These are phyloP conservation scores for Campoplex nolae DNA, from an alignment of 2,888 invertebrate genomes.

Conservation along the genomic window DNA sequence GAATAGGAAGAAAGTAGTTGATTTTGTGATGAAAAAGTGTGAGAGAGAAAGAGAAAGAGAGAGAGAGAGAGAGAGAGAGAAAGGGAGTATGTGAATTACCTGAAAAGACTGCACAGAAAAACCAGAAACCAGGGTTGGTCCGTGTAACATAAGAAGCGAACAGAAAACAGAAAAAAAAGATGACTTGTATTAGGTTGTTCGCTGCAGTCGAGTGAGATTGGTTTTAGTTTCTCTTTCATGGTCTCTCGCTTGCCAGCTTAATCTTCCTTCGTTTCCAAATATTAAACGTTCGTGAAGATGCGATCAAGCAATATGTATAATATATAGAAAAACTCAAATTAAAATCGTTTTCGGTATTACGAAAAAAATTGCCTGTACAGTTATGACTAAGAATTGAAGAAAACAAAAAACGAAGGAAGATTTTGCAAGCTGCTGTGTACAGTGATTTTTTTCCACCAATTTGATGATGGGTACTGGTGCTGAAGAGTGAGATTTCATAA, in stretches of 20 bases:
- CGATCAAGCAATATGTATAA: background rate
- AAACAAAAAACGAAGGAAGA: conserved; percentile 52
- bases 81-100: conserved; percentile 81
- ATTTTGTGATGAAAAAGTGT: conserved; percentile 10
- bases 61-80: conserved; percentile 68
- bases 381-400: background rate
- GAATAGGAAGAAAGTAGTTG: conserved; percentile 21
- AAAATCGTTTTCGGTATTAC: background rate
- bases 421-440: conserved; percentile 52
- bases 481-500: conserved; percentile 54
- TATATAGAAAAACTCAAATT: background rate
- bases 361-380: background rate
- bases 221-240: conserved; percentile 45
- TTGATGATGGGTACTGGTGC: conserved; percentile 50
- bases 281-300: conserved; percentile 13
- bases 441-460: conserved; percentile 40
- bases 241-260: conserved; percentile 39
- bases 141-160: conserved; percentile 83
- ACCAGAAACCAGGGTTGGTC: conserved; percentile 83
- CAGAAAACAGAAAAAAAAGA: conserved; percentile 82
- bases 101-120: conserved; percentile 84
- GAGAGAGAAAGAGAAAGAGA: conserved; percentile 44
- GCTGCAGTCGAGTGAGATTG: conserved; percentile 71
- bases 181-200: conserved; percentile 80
- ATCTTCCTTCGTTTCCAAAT: conserved; percentile 53